Base-by-base conservation (phyloP, 1,140 invertebrate genomes). In the Antheraea mylitta region DNA sequence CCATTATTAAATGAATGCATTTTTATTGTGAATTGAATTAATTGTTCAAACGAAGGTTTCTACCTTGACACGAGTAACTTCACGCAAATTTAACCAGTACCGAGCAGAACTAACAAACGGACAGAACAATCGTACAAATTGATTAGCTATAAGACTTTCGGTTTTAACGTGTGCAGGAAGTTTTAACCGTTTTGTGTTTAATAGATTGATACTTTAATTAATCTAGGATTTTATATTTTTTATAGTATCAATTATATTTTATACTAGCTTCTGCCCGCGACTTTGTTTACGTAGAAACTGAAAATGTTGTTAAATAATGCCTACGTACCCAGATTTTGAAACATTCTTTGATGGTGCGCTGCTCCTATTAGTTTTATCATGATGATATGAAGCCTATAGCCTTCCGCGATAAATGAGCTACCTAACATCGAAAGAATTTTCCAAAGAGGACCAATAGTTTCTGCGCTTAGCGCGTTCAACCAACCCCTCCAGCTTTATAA, bases 1-100 rank as follows among this genome's bases (percentile, higher is more conserved):
- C 61, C 22, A 63, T 53, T n/a, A n/a, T n/a, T 63, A 63, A 63
- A 37, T 63, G 61, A 63, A 63, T 36, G 61, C 19, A 63, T n/a
- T 63, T 53, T 18, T 37, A 36, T 63, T 63, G 61, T 30, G 37
- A 63, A 63, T 63, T 63, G 16, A 63, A 37, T 63, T 63, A 63
- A 63, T 63, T 16, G 61, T 63, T 63, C 36, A 16, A 30, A 37
- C 30, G 37, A 63, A 63, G 61, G 61, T 63, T 37, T 63, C 16
- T 11, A 36, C 61, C 61, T 63, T 63, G 61, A 63, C 61, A 63
- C 61, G n/a, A 63, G 30, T 37, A 37, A 63, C 61, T 63, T 63
- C 61, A 36, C 61, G 61, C 30, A 22, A 36, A 19, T n/a, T 63
- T 37, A 37, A 37, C 61, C 7, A 37, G 61, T 30, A 36, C 61